Evolutionary conservation across 2,797 vertebrate genomes (phyloP).

Genomic region (Dendrocincla fuliginosa): DNA sequence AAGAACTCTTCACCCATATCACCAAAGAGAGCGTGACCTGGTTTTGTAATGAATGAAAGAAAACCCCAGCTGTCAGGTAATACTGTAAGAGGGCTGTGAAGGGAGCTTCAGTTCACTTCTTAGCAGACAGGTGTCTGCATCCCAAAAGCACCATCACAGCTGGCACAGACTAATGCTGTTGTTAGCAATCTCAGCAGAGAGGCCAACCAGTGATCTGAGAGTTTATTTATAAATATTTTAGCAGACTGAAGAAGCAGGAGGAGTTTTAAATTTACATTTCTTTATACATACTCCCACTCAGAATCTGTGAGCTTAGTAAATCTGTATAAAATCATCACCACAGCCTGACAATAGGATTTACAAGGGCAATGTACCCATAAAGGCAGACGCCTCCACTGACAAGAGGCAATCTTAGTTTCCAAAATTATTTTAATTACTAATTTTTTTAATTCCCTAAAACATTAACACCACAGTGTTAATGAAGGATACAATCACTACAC

Average conservation of each 20-base stretch:
- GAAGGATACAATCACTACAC: neutral
- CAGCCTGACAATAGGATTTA: slow-evolving; percentile 57
- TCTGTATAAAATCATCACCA: slow-evolving; percentile 51
- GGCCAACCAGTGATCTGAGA: slow-evolving; percentile 33
- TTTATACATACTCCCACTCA: slow-evolving; percentile 61
- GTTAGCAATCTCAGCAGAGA: slow-evolving; percentile 13
- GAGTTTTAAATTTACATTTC: slow-evolving; percentile 70
- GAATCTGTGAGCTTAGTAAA: slow-evolving; percentile 66
- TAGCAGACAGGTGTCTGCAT: slow-evolving; percentile 9
- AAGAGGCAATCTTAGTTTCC: slow-evolving; percentile 26
- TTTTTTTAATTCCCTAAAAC: neutral
- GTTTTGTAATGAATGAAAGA: neutral
- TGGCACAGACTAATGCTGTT: slow-evolving; percentile 21
- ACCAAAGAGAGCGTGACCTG: neutral
- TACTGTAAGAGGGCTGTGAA: neutral
- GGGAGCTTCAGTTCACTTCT: slow-evolving; percentile 1
- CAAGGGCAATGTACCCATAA: slow-evolving; percentile 46
- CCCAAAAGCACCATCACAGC: slow-evolving; percentile 13
- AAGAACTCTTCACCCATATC: neutral
- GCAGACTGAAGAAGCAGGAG: slow-evolving; percentile 63
- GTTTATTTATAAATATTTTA: slow-evolving; percentile 74
- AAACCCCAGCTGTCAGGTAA: neutral
- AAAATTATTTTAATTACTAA: slow-evolving; percentile 24
- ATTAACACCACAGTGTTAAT: neutral
- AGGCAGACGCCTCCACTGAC: slow-evolving; percentile 38